phyloP scores from a whole-genome alignment of 2,113 vertebrate genomes.

The Trichomycterus rosablanca region DNA sequence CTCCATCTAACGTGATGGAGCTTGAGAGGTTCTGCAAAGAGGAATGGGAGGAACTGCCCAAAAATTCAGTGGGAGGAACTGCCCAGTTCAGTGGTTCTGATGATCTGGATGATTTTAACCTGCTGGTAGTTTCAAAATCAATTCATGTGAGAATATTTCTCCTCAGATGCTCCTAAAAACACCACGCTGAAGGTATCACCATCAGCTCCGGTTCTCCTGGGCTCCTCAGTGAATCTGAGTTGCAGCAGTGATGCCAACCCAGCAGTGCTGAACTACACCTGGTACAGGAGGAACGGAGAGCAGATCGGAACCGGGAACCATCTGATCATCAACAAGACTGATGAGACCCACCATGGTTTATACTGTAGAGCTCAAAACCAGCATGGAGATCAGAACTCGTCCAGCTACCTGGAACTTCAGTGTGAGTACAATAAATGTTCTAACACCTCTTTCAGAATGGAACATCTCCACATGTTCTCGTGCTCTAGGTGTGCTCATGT shows the following conservation, averaged over 20 bases:
- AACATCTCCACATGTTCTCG: too few relatives aligned
- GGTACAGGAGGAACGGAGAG: slow-evolving; percentile 51
- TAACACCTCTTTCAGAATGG: too few relatives aligned
- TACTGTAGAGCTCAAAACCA: not conserved
- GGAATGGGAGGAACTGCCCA: too few relatives aligned
- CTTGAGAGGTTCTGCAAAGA: too few relatives aligned
- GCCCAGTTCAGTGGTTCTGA: too few relatives aligned
- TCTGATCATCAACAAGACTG: slow-evolving; percentile 44
- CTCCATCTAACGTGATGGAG: too few relatives aligned
- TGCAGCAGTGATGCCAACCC: slow-evolving; percentile 32
- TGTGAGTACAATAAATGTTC: too few relatives aligned
- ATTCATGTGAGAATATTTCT: too few relatives aligned
- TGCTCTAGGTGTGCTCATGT: too few relatives aligned
- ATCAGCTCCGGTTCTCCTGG: slow-evolving; percentile 33
- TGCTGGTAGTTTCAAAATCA: too few relatives aligned
- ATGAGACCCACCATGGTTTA: not conserved
- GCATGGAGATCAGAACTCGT: not conserved
- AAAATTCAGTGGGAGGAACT: too few relatives aligned
- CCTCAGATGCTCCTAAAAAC: slow-evolving; percentile 57
- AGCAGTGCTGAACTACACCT: slow-evolving; percentile 50
- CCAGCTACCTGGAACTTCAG: slow-evolving; percentile 36
- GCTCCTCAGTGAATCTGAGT: not conserved
- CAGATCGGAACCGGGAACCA: slow-evolving; percentile 38
- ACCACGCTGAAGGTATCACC: slow-evolving; percentile 43
- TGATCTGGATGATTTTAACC: too few relatives aligned